A percentile compares a stretch with the other conserved stretches of the same genome.
Conservation (phyloP, 2,797 vertebrate species). For the Helicolenus hilgendorfi region DNA sequence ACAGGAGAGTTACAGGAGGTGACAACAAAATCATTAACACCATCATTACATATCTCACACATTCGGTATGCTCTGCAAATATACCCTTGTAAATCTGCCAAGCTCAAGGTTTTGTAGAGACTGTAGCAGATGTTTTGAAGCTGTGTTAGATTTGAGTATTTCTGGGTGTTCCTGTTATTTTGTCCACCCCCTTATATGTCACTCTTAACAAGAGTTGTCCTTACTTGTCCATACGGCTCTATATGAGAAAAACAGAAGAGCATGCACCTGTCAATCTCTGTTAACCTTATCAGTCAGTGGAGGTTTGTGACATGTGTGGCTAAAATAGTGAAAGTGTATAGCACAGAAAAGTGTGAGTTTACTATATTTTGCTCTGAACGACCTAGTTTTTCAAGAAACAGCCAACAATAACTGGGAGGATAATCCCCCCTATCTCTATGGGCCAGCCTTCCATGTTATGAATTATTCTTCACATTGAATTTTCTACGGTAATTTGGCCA, state of each 20-base stretch:
- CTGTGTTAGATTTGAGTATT: background rate
- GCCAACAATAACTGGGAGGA: constrained; percentile 29
- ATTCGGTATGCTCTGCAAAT: background rate
- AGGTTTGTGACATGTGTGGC: constrained; percentile 1
- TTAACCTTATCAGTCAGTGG: constrained; percentile 18
- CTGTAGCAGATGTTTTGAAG: background rate
- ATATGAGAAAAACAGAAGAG: background rate
- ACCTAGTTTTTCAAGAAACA: constrained; percentile 44
- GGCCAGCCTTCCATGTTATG: constrained; percentile 54
- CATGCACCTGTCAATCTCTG: background rate
- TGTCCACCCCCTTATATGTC: background rate
- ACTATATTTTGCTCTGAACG: constrained; percentile 23
- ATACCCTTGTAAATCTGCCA: background rate
- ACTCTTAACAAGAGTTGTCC: background rate
- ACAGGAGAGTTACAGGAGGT: background rate
- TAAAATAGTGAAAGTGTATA: background rate
- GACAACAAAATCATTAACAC: background rate
- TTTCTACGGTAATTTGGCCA: constrained; percentile 38
- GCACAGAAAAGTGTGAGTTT: constrained; percentile 21
- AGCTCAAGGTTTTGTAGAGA: background rate
- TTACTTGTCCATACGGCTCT: background rate
- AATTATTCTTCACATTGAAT: constrained; percentile 64
- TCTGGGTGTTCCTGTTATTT: background rate
- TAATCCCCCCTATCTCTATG: constrained; percentile 80
- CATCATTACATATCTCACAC: background rate